phyloP scores from a whole-genome alignment of 2,888 invertebrate genomes.

The Euzetes globulus region DNA sequence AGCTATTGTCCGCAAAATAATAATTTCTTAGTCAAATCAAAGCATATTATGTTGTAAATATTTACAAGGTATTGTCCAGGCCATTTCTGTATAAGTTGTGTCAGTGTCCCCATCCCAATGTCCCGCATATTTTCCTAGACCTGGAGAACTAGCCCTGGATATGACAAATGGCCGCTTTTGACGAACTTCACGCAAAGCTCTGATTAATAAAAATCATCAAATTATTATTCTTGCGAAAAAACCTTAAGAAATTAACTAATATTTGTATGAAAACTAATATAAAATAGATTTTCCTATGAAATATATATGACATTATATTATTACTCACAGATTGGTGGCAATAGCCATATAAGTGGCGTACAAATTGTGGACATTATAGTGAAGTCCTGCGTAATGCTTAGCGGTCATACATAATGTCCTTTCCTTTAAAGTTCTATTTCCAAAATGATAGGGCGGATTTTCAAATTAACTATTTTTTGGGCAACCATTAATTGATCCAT shows the following conservation, averaged over 20 bases:
- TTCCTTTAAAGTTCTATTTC: slow-evolving; percentile 51
- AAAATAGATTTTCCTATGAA: too few species aligned
- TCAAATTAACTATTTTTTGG: slow-evolving; percentile 54
- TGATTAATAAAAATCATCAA: background rate
- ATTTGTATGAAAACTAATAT: too few species aligned
- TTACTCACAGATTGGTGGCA: too few species aligned
- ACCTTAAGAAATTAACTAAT: too few species aligned
- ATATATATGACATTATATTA: too few species aligned
- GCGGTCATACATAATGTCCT: slow-evolving; percentile 75
- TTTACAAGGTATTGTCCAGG: slow-evolving; percentile 45
- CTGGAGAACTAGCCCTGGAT: slow-evolving; percentile 46
- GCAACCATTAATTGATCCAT: slow-evolving; percentile 51
- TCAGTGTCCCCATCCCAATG: slow-evolving; percentile 48
- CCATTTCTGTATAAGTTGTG: slow-evolving; percentile 45
- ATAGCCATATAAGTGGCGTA: too few species aligned
- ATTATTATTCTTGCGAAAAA: too few species aligned
- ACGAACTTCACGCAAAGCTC: slow-evolving; percentile 27
- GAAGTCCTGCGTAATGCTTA: slow-evolving; percentile 49
- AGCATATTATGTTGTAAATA: too few species aligned
- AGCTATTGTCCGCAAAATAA: too few species aligned
- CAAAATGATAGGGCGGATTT: slow-evolving; percentile 54
- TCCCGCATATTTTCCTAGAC: slow-evolving; percentile 46
- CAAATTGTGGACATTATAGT: too few species aligned
- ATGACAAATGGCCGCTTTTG: slow-evolving; percentile 47
- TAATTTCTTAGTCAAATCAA: too few species aligned